These are phyloP conservation scores for Ernsta delagoae DNA, from an alignment of 2,888 invertebrate species.

Conservation along the genomic window DNA sequence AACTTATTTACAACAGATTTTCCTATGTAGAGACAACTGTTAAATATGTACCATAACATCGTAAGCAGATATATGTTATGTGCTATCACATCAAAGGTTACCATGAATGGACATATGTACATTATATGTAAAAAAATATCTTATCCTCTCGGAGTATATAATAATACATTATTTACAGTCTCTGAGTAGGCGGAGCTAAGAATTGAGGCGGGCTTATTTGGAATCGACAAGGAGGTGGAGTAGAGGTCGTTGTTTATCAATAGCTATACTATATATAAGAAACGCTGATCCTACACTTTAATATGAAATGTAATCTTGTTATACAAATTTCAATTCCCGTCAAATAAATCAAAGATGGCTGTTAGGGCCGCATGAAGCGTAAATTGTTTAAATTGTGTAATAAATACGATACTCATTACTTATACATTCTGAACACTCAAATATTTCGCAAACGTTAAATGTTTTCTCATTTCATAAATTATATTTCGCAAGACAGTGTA, in stretches of 20 bases:
- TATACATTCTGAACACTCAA: constrained; percentile 54
- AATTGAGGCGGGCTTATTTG: constrained; percentile 82
- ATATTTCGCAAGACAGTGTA: constrained; percentile 77
- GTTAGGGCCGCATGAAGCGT: too few relatives aligned
- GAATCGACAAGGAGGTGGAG: constrained; percentile 81
- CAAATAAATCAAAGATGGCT: constrained; percentile 4
- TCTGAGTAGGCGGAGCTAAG: constrained; percentile 77
- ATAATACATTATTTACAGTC: constrained; percentile 73
- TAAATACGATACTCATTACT: constrained; percentile 30
- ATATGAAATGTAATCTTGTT: constrained; percentile 17
- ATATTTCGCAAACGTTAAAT: constrained; percentile 62
- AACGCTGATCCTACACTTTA: background rate
- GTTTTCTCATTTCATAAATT: constrained; percentile 75
- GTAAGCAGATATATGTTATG: background rate
- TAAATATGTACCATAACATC: background rate
- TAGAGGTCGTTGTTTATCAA: constrained; percentile 73
- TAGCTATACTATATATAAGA: constrained; percentile 45
- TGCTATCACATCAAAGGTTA: constrained; percentile 14
- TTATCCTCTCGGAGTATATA: constrained; percentile 59
- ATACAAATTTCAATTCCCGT: constrained; percentile 6
- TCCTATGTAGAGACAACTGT: background rate
- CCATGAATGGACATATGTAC: constrained; percentile 42
- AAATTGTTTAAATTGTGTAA: constrained; percentile 33
- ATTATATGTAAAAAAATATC: constrained; percentile 50
- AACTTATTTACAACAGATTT: background rate